Evolutionary conservation across 2,113 vertebrate species (phyloP).

Genomic region (Pseudolaguvia tuberculata): DNA sequence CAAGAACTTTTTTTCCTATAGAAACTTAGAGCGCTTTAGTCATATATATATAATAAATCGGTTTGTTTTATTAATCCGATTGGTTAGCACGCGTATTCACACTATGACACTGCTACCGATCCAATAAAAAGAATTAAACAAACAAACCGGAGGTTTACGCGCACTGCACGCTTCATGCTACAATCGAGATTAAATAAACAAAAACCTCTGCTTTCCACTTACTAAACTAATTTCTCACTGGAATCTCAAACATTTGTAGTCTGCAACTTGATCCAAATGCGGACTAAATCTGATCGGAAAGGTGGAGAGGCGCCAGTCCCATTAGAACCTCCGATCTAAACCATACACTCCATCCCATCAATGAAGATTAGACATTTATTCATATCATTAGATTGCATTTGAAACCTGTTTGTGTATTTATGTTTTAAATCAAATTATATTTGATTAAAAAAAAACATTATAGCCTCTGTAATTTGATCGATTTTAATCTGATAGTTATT

Average conservation of each 20-base stretch:
- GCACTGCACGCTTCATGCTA: constrained; percentile 7
- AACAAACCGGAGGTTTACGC: constrained; percentile 10
- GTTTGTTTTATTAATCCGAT: background rate
- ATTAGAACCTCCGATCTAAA: constrained; percentile 55
- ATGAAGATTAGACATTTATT: too few species aligned
- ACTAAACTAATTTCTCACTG: constrained; percentile 74
- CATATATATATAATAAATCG: background rate
- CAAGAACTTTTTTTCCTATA: background rate
- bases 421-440: too few species aligned
- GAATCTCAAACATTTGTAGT: constrained; percentile 80
- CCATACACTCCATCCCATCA: too few species aligned
- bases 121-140: background rate
- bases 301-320: constrained; percentile 71
- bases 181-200: background rate
- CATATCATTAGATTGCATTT: background rate
- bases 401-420: background rate
- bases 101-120: background rate
- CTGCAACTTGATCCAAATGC: constrained; percentile 82
- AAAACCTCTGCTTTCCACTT: constrained; percentile 50
- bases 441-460: too few species aligned
- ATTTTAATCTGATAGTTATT: too few species aligned
- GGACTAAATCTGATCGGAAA: constrained; percentile 71
- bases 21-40: background rate
- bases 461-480: background rate
- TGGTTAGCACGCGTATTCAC: constrained; percentile 9